Percentiles rank a stretch among this genome's conserved stretches.
Evolutionary conservation across 1,140 invertebrate genomes (phyloP).

Genomic region (Calephelis nemesis): DNA sequence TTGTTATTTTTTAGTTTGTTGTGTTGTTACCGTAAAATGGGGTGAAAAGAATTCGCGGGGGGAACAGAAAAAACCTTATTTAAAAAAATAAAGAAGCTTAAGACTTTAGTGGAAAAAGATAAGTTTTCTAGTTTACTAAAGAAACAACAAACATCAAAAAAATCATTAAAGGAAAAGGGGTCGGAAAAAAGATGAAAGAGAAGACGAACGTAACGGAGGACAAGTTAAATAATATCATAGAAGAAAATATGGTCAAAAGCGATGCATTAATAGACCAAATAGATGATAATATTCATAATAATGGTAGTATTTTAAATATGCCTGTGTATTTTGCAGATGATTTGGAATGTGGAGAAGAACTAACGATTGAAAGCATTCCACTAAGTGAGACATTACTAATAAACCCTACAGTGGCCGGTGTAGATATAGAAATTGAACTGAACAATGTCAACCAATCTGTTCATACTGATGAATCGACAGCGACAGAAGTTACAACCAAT

Average conservation of each 20-base stretch:
- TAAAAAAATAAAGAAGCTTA: constrained; percentile 18
- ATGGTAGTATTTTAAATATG: constrained; percentile 25
- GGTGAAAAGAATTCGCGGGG: too few species aligned
- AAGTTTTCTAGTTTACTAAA: constrained; percentile 14
- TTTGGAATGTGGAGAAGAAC: constrained; percentile 21
- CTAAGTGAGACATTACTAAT: constrained; percentile 11
- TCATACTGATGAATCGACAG: constrained; percentile 16
- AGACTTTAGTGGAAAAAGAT: constrained; percentile 20
- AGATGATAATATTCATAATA: constrained; percentile 21
- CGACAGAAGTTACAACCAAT: constrained; percentile 20
- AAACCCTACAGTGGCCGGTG: constrained; percentile 18
- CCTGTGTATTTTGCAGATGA: constrained; percentile 27
- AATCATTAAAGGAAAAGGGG: constrained; percentile 19
- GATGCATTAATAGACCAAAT: neutral
- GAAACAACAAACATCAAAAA: constrained; percentile 5
- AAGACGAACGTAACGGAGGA: constrained; percentile 9
- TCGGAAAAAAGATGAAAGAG: constrained; percentile 14
- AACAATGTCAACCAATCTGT: constrained; percentile 18
- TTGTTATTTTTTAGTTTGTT: too few species aligned
- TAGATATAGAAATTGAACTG: constrained; percentile 20
- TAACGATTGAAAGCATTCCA: constrained; percentile 9
- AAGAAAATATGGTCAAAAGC: constrained; percentile 3
- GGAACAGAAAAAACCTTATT: too few species aligned
- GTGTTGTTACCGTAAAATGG: too few species aligned
- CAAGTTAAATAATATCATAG: constrained; percentile 5